phyloP scores from a whole-genome alignment of 2,888 invertebrate genomes.

The Nemurella pictetii region DNA sequence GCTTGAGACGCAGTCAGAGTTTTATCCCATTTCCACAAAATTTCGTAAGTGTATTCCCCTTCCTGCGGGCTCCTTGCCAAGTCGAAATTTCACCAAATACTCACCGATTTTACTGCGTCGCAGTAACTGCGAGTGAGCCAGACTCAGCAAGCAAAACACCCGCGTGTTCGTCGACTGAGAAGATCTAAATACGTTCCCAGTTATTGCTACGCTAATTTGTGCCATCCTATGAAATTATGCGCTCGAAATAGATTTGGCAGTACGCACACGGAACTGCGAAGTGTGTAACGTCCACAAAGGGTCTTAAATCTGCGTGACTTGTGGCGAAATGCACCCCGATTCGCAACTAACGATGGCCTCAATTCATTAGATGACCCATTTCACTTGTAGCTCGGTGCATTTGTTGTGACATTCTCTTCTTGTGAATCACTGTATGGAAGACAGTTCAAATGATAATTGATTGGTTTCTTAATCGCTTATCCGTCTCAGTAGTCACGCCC shows the following conservation, averaged over 20 bases:
- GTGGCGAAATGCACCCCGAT: background rate
- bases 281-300: background rate
- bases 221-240: background rate
- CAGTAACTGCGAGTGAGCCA: too few relatives aligned
- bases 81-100: background rate
- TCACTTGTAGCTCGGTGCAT: background rate
- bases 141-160: too few relatives aligned
- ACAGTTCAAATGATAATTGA: too few relatives aligned
- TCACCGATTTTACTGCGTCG: background rate
- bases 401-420: too few relatives aligned
- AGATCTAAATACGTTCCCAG: background rate
- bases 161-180: too few relatives aligned
- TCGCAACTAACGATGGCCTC: background rate
- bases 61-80: background rate
- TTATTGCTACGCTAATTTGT: background rate
- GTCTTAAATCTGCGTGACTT: background rate
- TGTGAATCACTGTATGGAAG: too few relatives aligned
- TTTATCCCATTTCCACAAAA: background rate
- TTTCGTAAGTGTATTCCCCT: background rate
- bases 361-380: background rate
- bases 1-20: background rate
- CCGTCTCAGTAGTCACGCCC: too few relatives aligned
- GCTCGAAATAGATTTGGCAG: constrained; percentile 15
- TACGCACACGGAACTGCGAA: background rate
- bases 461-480: too few relatives aligned